phyloP scores from a whole-genome alignment of 2,113 vertebrate genomes.

The Archilochus colubris region DNA sequence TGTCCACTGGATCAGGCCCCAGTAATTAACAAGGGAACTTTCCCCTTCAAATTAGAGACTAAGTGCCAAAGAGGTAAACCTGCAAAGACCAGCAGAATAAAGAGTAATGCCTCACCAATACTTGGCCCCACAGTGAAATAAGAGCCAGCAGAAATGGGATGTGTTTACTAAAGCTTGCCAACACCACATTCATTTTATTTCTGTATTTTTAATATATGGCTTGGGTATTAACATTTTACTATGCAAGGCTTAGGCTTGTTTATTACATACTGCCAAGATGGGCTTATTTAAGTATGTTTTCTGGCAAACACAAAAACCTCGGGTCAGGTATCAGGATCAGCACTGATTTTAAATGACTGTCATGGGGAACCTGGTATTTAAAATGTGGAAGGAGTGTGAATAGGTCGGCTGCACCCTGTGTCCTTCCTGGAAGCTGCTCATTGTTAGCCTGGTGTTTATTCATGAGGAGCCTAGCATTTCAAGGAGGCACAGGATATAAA shows the following conservation, averaged over 20 bases:
- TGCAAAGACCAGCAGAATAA: background rate
- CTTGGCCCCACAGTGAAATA: rapidly evolving
- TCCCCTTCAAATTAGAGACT: background rate
- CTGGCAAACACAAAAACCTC: background rate
- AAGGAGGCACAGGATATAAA: constrained; percentile 41
- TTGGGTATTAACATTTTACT: background rate
- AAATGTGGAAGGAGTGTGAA: background rate
- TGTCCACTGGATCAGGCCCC: background rate
- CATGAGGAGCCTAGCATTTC: constrained; percentile 14
- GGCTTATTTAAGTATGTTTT: background rate
- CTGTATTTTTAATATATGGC: background rate
- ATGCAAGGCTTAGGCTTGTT: background rate
- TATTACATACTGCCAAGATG: background rate
- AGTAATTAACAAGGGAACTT: background rate
- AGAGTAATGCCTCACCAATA: rapidly evolving
- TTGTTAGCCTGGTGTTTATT: constrained; percentile 25
- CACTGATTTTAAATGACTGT: constrained; percentile 39
- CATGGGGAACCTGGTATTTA: background rate
- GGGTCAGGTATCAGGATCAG: background rate
- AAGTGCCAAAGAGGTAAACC: background rate
- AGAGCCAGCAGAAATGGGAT: background rate
- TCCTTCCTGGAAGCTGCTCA: background rate
- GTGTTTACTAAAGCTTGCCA: background rate
- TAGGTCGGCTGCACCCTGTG: background rate
- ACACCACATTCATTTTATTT: rapidly evolving